phyloP scores from a whole-genome alignment of 2,888 invertebrate species.

The Drosophila koepferae region DNA sequence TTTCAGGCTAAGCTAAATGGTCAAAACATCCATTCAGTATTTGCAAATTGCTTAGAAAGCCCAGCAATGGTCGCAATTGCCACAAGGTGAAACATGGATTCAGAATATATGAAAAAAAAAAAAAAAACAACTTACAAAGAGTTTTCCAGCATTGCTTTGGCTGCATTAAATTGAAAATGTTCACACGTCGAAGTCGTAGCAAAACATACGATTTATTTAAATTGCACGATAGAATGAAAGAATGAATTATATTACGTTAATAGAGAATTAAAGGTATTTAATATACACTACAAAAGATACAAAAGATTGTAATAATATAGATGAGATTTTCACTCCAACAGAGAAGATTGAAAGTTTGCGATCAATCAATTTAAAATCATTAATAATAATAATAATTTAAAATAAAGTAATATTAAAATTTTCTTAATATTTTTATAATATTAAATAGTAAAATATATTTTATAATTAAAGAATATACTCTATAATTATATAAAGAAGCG shows the following conservation, averaged over 20 bases:
- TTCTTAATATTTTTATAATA: no score
- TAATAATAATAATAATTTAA: no score
- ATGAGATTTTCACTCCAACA: no score
- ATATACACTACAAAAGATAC: neutral
- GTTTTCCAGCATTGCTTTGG: constrained; percentile 35
- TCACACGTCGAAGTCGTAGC: constrained; percentile 43
- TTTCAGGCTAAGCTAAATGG: neutral
- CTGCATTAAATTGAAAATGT: constrained; percentile 53
- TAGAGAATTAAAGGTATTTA: neutral
- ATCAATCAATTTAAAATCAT: no score
- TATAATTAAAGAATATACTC: no score
- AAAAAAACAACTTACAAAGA: constrained; percentile 7
- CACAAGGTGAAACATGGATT: constrained; percentile 15
- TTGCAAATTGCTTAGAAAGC: constrained; percentile 56
- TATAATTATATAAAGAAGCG: no score
- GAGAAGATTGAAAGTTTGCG: no score
- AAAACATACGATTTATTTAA: constrained; percentile 13
- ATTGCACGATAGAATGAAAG: neutral
- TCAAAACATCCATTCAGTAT: constrained; percentile 13
- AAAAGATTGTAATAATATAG: no score
- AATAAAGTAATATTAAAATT: no score
- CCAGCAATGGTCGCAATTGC: constrained; percentile 36
- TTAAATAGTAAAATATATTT: no score
- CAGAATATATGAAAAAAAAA: neutral
- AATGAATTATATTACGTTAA: neutral